phyloP scores from a whole-genome alignment of 2,888 invertebrate genomes.

The Spicauda simplicius region DNA sequence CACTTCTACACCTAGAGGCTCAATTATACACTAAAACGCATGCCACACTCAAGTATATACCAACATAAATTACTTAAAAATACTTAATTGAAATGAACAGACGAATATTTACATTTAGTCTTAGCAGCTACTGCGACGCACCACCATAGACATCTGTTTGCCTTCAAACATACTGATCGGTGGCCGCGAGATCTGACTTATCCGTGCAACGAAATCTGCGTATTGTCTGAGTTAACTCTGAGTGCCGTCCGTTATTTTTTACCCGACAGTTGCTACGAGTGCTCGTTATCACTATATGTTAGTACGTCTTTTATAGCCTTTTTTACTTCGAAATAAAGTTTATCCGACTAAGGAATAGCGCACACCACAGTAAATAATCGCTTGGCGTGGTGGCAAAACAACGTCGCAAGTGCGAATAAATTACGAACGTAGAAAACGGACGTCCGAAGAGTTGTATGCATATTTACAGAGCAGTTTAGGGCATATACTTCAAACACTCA shows the following conservation, averaged over 20 bases:
- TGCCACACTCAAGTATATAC: constrained; percentile 55
- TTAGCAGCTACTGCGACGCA: constrained; percentile 22
- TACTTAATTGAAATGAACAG: constrained; percentile 47
- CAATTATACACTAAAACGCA: constrained; percentile 54
- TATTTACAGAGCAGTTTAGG: too few relatives aligned
- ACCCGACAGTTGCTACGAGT: too few relatives aligned
- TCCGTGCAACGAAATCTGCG: constrained; percentile 1
- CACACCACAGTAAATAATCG: too few relatives aligned
- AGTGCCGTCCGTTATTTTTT: background rate
- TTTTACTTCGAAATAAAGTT: too few relatives aligned
- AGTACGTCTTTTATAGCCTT: too few relatives aligned
- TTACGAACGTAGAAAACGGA: too few relatives aligned
- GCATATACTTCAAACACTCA: too few relatives aligned
- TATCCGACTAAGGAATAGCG: too few relatives aligned
- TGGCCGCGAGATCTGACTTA: constrained; percentile 26
- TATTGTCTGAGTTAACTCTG: background rate
- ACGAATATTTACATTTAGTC: constrained; percentile 66
- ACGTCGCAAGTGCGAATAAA: too few relatives aligned
- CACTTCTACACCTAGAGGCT: constrained; percentile 49
- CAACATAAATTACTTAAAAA: constrained; percentile 72
- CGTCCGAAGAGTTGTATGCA: too few relatives aligned
- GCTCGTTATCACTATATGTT: too few relatives aligned
- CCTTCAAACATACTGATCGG: constrained; percentile 25
- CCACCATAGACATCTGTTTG: constrained; percentile 25
- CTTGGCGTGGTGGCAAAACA: too few relatives aligned